phyloP scores from a whole-genome alignment of 2,797 vertebrate species.

The Fistularia tabacaria region DNA sequence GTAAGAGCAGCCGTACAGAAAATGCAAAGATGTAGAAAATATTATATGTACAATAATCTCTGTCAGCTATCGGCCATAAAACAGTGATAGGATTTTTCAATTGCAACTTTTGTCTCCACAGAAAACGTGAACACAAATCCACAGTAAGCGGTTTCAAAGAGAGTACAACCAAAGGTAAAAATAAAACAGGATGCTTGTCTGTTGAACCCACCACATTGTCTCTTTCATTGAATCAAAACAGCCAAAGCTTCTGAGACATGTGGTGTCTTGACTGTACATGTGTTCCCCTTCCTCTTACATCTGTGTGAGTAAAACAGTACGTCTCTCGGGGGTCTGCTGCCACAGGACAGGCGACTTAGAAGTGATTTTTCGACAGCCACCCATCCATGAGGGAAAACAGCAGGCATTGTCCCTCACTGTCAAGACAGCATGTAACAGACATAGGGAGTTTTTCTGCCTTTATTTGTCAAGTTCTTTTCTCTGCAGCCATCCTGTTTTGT shows the following conservation, averaged over 20 bases:
- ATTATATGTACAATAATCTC: constrained; percentile 31
- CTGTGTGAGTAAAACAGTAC: constrained; percentile 8
- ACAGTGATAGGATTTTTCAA: constrained; percentile 35
- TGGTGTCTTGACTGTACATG: constrained; percentile 27
- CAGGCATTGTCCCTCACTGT: constrained; percentile 38
- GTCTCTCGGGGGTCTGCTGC: constrained; percentile 75
- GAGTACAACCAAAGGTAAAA: constrained; percentile 44
- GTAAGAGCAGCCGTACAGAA: constrained; percentile 42
- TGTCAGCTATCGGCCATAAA: constrained; percentile 28
- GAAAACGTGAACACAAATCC: constrained; percentile 46
- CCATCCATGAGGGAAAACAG: constrained; percentile 42
- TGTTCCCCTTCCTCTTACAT: constrained; percentile 28
- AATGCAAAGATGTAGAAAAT: constrained; percentile 24
- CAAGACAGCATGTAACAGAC: constrained; percentile 42
- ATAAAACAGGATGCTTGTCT: constrained; percentile 35
- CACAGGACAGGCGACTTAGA: constrained; percentile 51
- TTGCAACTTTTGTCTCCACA: constrained; percentile 44
- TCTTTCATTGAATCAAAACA: constrained; percentile 47
- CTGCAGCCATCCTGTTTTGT: constrained; percentile 12
- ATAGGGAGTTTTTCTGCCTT: constrained; percentile 31
- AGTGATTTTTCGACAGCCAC: constrained; percentile 53
- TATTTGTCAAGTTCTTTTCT: constrained; percentile 37
- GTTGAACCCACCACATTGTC: constrained; percentile 37
- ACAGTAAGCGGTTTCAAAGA: constrained; percentile 35
- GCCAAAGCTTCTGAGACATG: constrained; percentile 20